phyloP scores from a whole-genome alignment of 2,888 invertebrate species.

The Monopis laevigella region DNA sequence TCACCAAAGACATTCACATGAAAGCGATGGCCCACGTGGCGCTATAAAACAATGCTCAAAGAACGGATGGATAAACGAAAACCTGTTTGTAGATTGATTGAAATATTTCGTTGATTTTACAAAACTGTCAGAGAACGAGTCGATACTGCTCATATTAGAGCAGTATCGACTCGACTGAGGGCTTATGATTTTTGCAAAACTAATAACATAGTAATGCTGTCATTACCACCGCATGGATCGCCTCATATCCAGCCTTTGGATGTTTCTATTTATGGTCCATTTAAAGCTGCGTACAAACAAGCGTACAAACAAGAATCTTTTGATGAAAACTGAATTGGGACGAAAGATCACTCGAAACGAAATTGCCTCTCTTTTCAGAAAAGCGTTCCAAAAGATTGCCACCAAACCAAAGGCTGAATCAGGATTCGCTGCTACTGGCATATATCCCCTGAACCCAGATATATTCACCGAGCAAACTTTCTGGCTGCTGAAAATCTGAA shows the following conservation, averaged over 20 bases:
- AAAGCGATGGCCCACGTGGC: not conserved
- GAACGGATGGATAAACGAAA: not conserved
- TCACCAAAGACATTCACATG: not conserved
- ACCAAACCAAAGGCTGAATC: no score
- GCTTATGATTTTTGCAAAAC: slow-evolving; percentile 22
- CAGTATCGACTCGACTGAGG: slow-evolving; percentile 25
- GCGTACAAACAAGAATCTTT: slow-evolving; percentile 14
- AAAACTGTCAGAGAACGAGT: slow-evolving; percentile 21
- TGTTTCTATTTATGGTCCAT: slow-evolving; percentile 18
- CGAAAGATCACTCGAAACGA: slow-evolving; percentile 14
- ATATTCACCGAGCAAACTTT: no score
- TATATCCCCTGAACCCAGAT: no score
- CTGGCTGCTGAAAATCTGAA: no score
- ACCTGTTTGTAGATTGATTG: slow-evolving; percentile 24
- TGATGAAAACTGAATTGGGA: slow-evolving; percentile 2
- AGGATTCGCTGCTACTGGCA: no score
- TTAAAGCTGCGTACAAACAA: slow-evolving; percentile 16
- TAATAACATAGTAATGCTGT: no score
- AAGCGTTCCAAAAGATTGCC: no score
- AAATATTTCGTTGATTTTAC: slow-evolving; percentile 24
- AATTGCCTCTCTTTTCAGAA: no score
- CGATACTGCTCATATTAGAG: slow-evolving; percentile 26
- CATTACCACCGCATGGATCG: slow-evolving; percentile 23
- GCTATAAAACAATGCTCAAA: not conserved
- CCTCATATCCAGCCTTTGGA: slow-evolving; percentile 24